Base-by-base conservation (phyloP, 2,888 invertebrate genomes). In the Sussaba pulchella region DNA sequence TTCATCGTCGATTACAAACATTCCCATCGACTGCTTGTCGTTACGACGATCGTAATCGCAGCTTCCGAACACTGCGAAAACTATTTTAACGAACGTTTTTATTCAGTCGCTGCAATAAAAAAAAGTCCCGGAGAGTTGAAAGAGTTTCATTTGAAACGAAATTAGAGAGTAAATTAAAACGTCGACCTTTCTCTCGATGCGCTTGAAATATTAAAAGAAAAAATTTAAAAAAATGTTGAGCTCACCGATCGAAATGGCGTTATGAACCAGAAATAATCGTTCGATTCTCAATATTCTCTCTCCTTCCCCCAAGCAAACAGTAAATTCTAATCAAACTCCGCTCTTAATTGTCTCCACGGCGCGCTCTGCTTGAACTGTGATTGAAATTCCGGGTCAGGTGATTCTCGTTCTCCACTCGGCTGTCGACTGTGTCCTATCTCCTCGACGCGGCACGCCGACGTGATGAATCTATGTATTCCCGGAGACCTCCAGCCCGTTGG, bases 351-450 rank as follows among this genome's bases (percentile, higher is more conserved):
- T 81, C 81, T 81, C 77, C 59, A 50, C 36, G 57, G 69, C 73
- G 19, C 47, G 69, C 66, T 73, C 73, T 81, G 81, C 78, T 81
- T 81, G 70, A 81, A 81, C 70, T 64, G 78, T 81, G 78, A 81
- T 81, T 81, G 81, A 81, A 81, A 81, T 81, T 81, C 81, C 81
- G 78, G 81, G 81, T 81, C 81, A 81, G 64, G 73, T 78, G 81
- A 81, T 70, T 74, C 73, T 70, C 73, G 78, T 81, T 81, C 81
- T 50, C 19, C 67, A 43, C 47, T 47, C 14, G 59, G 39, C 70
- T 36, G 47, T 50, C 70, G 73, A 73, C 54, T 70, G 43, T 57
- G 54, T 57, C 45, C 70, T 57, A 70, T 70, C 70, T 70, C 31
- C 19, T 26, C 70, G 45, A 59, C 64, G 50, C 73, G 64, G 69